A percentile compares a stretch with the other conserved stretches of the same genome.
Conservation (phyloP, 2,113 vertebrate genomes). For the Podilymbus podiceps region DNA sequence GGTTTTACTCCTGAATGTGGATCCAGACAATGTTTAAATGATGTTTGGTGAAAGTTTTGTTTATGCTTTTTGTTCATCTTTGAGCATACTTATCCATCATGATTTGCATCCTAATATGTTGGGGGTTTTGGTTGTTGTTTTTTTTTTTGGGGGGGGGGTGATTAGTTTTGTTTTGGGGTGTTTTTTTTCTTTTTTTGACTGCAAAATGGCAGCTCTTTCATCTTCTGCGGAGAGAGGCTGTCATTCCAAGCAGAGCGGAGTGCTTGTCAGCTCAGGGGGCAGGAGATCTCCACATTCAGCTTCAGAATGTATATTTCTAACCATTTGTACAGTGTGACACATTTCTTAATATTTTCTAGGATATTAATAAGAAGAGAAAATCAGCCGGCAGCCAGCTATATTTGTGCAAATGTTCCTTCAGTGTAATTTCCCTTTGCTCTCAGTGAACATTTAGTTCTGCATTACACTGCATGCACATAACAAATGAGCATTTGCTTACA, state of each 20-base stretch:
- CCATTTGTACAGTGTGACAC: neutral
- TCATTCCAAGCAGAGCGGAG: neutral
- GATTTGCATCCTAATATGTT: neutral
- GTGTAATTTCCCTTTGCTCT: slow-evolving; percentile 11
- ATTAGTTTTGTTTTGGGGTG: no score
- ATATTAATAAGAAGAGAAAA: neutral
- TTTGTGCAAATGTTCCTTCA: slow-evolving; percentile 3
- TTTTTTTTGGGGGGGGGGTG: rapidly evolving
- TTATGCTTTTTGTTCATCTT: neutral
- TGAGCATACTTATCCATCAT: neutral
- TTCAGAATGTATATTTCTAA: neutral
- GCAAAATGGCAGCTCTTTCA: neutral
- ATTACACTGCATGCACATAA: neutral
- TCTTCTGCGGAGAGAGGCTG: neutral
- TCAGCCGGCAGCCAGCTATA: neutral
- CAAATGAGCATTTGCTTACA: slow-evolving; percentile 44
- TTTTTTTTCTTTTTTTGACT: neutral
- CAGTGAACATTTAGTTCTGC: neutral
- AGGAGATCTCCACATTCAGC: neutral
- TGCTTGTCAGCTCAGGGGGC: neutral
- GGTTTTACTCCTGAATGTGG: neutral
- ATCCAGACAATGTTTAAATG: neutral
- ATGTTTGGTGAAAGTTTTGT: neutral
- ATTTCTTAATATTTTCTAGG: neutral
- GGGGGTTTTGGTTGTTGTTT: neutral